phyloP scores from a whole-genome alignment of 2,797 vertebrate species.

The Podarcis lilfordi region DNA sequence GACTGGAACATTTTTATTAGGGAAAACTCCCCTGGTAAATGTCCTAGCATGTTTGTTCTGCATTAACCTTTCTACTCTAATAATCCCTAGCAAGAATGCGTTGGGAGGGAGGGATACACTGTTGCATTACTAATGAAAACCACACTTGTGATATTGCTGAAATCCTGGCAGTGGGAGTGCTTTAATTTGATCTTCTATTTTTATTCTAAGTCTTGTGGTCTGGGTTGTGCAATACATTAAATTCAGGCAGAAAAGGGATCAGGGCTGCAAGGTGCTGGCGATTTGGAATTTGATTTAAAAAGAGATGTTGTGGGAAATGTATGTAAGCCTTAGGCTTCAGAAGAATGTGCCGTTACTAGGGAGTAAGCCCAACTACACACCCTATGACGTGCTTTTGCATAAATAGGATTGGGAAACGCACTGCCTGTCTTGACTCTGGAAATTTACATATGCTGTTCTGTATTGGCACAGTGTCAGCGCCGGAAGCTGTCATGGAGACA shows the following conservation, averaged over 20 bases:
- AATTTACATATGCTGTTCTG: conserved; percentile 12
- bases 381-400: not conserved
- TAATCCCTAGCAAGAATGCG: not conserved
- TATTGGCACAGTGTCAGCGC: conserved; percentile 22
- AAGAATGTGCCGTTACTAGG: not conserved
- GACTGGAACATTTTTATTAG: not conserved
- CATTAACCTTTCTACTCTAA: not conserved
- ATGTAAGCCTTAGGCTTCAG: not conserved
- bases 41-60: not conserved
- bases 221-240: conserved; percentile 13
- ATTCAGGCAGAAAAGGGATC: conserved; percentile 31
- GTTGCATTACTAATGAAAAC: conserved; percentile 12
- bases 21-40: not conserved
- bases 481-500: conserved; percentile 9
- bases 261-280: conserved; percentile 24
- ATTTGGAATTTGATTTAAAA: conserved; percentile 11
- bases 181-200: conserved; percentile 23
- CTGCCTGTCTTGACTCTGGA: conserved; percentile 1
- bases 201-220: conserved; percentile 15
- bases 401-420: conserved; percentile 41
- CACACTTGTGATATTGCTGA: not conserved
- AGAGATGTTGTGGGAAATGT: not conserved
- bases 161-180: not conserved
- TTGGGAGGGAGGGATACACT: not conserved
- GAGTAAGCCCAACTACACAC: not conserved